Conservation (phyloP, 2,797 vertebrate species). For the Fundulus diaphanus region DNA sequence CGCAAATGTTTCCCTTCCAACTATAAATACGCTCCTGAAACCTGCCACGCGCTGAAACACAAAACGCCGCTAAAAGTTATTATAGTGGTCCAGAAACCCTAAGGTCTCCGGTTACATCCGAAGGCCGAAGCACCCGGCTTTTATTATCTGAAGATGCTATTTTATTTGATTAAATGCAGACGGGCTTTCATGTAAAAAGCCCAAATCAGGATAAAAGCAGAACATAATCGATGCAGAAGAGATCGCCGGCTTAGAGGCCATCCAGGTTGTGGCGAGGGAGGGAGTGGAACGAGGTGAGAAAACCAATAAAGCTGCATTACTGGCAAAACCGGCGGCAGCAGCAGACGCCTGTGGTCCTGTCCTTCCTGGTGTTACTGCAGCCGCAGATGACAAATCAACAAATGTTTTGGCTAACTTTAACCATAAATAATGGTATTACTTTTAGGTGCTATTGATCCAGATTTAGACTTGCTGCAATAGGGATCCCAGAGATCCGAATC, state of each 20-base stretch:
- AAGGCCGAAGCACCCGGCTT: constrained; percentile 20
- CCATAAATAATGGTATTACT: background rate
- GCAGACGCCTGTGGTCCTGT: constrained; percentile 5
- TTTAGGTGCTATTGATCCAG: background rate
- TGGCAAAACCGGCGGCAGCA: background rate
- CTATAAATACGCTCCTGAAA: constrained; percentile 73
- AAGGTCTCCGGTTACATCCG: constrained; percentile 59
- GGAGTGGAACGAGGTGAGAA: constrained; percentile 49
- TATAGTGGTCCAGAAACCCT: constrained; percentile 67
- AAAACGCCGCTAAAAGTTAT: constrained; percentile 68
- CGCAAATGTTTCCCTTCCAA: constrained; percentile 72
- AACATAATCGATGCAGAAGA: constrained; percentile 54
- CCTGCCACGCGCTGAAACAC: constrained; percentile 65
- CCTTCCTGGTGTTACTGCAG: background rate
- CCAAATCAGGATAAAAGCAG: constrained; percentile 46
- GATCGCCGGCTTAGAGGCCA: constrained; percentile 42
- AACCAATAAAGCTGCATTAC: constrained; percentile 52
- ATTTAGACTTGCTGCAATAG: background rate
- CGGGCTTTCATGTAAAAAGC: constrained; percentile 65
- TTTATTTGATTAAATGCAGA: constrained; percentile 65
- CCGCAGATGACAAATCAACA: background rate
- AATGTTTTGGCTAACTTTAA: no score
- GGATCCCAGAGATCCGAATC: no score
- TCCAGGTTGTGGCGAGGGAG: constrained; percentile 40
- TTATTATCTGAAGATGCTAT: constrained; percentile 56